These are phyloP conservation scores for Distichodus sexfasciatus DNA, from an alignment of 2,797 vertebrate genomes.

Conservation along the genomic window DNA sequence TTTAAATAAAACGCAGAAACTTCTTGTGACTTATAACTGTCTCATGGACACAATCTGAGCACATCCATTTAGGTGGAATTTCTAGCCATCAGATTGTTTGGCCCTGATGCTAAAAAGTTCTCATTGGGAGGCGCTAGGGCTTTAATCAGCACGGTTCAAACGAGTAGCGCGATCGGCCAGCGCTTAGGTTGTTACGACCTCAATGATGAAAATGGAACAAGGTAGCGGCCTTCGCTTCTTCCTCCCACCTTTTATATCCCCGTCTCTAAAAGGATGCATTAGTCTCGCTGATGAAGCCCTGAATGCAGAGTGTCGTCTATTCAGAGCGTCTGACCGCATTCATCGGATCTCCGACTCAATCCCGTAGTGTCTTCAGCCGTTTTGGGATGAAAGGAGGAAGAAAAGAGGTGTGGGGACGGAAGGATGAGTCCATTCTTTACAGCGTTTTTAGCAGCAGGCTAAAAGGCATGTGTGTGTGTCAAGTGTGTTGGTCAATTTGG, in stretches of 20 bases:
- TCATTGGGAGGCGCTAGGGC: too few relatives aligned
- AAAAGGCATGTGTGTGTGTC: neutral
- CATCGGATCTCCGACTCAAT: constrained; percentile 11
- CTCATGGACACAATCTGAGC: too few relatives aligned
- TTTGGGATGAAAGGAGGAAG: constrained; percentile 29
- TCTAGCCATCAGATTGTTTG: too few relatives aligned
- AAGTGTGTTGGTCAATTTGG: neutral
- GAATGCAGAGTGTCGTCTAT: constrained; percentile 20
- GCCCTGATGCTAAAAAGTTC: too few relatives aligned
- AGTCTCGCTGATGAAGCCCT: constrained; percentile 1
- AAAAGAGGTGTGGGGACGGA: constrained; percentile 11
- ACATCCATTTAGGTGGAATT: too few relatives aligned
- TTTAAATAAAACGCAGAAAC: too few relatives aligned
- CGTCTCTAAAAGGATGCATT: constrained; percentile 23
- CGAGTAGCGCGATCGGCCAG: neutral
- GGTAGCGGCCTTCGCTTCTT: constrained; percentile 14
- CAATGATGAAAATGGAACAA: neutral
- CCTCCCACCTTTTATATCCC: neutral
- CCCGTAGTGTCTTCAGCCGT: constrained; percentile 10
- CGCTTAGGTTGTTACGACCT: neutral
- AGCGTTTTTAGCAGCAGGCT: neutral
- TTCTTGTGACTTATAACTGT: too few relatives aligned
- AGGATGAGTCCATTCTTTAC: constrained; percentile 4
- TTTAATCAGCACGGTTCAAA: neutral
- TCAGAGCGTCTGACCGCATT: neutral